A percentile compares a stretch with the other conserved stretches of the same genome.
Conservation (phyloP, 1,140 invertebrate species). For the Chrysopa pallens region DNA sequence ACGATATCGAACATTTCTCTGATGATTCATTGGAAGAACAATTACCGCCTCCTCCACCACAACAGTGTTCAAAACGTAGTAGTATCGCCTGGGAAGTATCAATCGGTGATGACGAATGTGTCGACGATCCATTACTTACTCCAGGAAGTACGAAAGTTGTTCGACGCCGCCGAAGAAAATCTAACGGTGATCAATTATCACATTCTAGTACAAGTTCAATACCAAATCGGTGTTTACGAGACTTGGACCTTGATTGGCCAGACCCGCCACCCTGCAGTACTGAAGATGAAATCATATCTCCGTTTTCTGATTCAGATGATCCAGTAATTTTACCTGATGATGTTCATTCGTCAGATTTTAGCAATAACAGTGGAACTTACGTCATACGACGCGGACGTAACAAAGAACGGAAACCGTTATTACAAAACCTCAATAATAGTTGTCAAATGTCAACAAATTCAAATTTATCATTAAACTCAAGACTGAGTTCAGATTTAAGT, state of each 20-base stretch:
- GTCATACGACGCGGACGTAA: conserved; percentile 47
- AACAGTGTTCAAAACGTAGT: conserved; percentile 43
- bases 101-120: conserved; percentile 29
- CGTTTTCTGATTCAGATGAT: conserved; percentile 43
- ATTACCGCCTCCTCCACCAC: conserved; percentile 34
- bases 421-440: conserved; percentile 1
- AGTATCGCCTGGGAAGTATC: conserved; percentile 72
- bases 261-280: conserved; percentile 43
- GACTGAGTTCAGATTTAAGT: conserved; percentile 35
- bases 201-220: conserved; percentile 39
- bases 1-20: conserved; percentile 57
- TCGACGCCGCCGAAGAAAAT: conserved; percentile 34
- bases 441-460: conserved; percentile 21
- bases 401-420: conserved; percentile 30
- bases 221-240: conserved; percentile 28
- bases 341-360: conserved; percentile 30
- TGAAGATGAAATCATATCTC: conserved; percentile 42
- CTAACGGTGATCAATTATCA: conserved; percentile 29
- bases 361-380: conserved; percentile 43
- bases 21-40: conserved; percentile 66
- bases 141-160: conserved; percentile 55
- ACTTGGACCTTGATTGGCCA: conserved; percentile 41
- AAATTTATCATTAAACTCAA: conserved; percentile 34
- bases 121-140: conserved; percentile 40
- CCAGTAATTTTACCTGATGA: conserved; percentile 25